Evolutionary conservation across 2,888 invertebrate genomes (phyloP).

Genomic region (Cephus spinipes): DNA sequence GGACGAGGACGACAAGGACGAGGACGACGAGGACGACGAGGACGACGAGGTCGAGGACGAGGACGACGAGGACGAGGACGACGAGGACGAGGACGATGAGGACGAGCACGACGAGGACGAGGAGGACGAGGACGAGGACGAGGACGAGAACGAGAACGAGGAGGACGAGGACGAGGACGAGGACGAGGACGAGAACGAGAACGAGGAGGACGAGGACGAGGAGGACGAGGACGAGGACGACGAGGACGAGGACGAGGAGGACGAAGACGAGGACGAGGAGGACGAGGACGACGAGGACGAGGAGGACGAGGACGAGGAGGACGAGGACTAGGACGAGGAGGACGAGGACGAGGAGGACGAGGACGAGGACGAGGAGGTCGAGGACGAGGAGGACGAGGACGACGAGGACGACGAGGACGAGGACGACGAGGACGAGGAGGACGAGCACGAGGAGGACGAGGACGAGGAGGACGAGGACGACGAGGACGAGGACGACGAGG

Average conservation of each 20-base stretch:
- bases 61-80: slow-evolving; percentile 2
- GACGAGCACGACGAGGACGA: neutral
- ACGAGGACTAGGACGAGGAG: no score
- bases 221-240: no score
- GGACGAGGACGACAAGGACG: no score
- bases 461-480: neutral
- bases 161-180: no score
- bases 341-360: neutral
- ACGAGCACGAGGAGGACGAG: neutral
- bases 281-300: neutral
- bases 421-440: neutral
- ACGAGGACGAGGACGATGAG: slow-evolving; percentile 1
- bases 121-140: neutral
- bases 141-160: no score
- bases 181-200: no score
- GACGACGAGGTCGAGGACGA: neutral
- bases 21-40: neutral
- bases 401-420: slow-evolving; percentile 3
- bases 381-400: neutral
- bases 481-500: slow-evolving; percentile 8
- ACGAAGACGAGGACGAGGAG: no score
- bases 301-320: slow-evolving; percentile 3
- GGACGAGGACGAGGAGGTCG: neutral
- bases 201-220: no score
- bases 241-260: slow-evolving; percentile 1